Evolutionary conservation across 2,888 invertebrate genomes (phyloP), one percentile per base, ranked within the genome.

Genomic region (Chrysina gloriosa): DNA sequence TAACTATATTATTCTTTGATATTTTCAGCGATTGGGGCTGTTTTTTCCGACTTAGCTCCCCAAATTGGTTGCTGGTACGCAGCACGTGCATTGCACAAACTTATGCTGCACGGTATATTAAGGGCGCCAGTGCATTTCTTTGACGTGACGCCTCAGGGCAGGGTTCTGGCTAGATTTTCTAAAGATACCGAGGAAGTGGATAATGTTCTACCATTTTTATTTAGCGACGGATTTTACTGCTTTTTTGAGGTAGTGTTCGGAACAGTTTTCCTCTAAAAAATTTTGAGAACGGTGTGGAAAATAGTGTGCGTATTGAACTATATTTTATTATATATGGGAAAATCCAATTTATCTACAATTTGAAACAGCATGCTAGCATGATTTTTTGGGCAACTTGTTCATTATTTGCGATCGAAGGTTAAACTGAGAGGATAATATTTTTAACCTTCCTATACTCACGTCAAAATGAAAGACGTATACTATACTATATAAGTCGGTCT

Each of bases 101-200:
- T 81, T 52, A 83, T 93, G 81, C 84, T 93, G 78, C 76, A 79
- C 65, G 87, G 87, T 78, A 86, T 92, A 72, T 80, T 93, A 73
- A 86, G 86, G 78, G 87, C 89, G 77, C 92, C 92, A 65, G 87
- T 92, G 85, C 86, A 89, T 79, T 89, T 92, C 85, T 93, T 91
- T 84, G 93, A 94, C 83, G 89, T 89, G 75, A 93, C 93, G 65
- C 93, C 93, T 47, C 76, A 88, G 73, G 93, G 93, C 81, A 86
- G 93, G 75, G 88, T 94, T 76, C 85, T 94, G 68, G 85, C 89
- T 84, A 87, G 91, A 82, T 92, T 91, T 84, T 89, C 90, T 82
- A 89, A 91, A 88, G 92, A 92, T 84, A 84, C 92, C 76, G 91
- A 92, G 82, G 86, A 90, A 74, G 82, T 91, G 86, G 92, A 92